Evolutionary conservation across 2,113 vertebrate species (phyloP), one percentile per base, ranked within the genome.

Genomic region (Gobio gobio): DNA sequence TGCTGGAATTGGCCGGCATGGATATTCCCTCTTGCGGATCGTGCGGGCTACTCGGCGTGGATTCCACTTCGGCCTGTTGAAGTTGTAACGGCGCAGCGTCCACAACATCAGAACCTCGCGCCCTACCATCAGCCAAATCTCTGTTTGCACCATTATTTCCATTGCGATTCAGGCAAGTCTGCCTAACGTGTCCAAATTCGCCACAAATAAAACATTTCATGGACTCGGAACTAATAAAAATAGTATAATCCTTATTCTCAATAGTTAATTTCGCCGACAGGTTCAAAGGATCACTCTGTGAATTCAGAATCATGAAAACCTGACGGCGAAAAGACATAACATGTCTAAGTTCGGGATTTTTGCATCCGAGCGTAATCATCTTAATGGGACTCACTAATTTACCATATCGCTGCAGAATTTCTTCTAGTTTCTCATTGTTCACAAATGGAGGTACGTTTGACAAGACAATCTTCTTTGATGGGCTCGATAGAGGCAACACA

Each of bases 141-240:
- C 54, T 7, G 3, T 22, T 22, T 58, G 2, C 54, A 1, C 54
- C 54, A 22, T 22, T 58, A 58, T 58, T 58, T 18, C 54, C 20
- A 58, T 66, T 33, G 5, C 63, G 63, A 72, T 45, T 45, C 1
- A 36, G 36, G 20, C 20, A 73, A 40, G 68, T 10, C 33, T 45
- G 36, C 18, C 40, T 73, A 6, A 72, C 10, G 0, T 45, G 43
- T 40, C 70, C 70, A 13, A 74, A 45, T n/a, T 12, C 10, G 2
- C 70, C 43, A n/a, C 43, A 74, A 13, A 45, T 22, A 47, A 74
- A 74, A 74, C 70, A 74, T 47, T 24, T 45, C 70, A 74, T 24
- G 1, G 8, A 43, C 10, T 74, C 70, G 0, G 4, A 47, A 7
- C 43, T 73, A n/a, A 73, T 45, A 26, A 47, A 74, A 49, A 74